A percentile compares a stretch with the other conserved stretches of the same genome.
Conservation (phyloP, 1,140 invertebrate genomes). For the Penaeus chinensis region DNA sequence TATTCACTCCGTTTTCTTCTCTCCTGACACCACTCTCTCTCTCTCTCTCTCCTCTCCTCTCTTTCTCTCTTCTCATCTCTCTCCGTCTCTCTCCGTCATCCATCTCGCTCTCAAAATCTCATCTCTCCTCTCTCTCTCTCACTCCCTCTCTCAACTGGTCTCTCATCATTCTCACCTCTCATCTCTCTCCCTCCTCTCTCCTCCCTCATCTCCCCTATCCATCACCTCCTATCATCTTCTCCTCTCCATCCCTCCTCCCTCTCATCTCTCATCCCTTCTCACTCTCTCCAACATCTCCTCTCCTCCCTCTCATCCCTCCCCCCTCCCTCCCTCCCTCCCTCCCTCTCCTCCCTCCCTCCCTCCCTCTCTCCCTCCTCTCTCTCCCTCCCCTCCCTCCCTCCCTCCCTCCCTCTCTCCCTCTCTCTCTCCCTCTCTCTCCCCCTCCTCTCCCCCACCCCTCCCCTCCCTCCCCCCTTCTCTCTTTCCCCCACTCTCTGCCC, state of each 20-base stretch:
- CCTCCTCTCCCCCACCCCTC: not conserved
- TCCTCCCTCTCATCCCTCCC: no score
- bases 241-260: conserved; percentile 5
- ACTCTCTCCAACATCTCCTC: not conserved
- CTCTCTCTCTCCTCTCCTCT: not conserved
- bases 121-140: not conserved
- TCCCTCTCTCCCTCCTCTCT: not conserved
- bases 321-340: not conserved
- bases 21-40: not conserved
- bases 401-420: conserved; percentile 7
- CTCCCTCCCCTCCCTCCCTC: not conserved
- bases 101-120: no score
- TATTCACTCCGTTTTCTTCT: no score
- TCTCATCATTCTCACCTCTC: not conserved
- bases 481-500: no score
- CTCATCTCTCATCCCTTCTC: conserved; percentile 1
- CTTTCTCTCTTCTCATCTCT: not conserved
- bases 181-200: not conserved
- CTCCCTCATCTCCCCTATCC: not conserved
- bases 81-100: not conserved
- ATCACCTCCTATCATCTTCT: not conserved
- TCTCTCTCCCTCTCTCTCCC: not conserved
- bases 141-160: not conserved
- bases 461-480: no score
- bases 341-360: not conserved